Conservation (phyloP, 2,888 invertebrate genomes). For the Phlogophora meticulosa region DNA sequence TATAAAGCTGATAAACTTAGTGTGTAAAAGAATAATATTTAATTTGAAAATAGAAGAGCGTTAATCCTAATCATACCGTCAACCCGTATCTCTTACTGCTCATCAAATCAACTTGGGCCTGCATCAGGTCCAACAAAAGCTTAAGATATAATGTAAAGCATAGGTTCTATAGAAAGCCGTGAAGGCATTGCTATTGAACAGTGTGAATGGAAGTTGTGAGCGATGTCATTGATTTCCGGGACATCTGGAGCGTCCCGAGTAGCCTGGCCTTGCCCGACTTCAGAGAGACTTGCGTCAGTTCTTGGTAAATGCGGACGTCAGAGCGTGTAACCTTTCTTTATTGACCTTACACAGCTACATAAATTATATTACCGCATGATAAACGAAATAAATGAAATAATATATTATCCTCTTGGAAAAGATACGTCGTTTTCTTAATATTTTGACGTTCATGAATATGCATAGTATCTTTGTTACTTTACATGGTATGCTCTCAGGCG, state of each 20-base stretch:
- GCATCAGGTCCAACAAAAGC: conserved; percentile 22
- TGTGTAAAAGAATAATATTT: not conserved
- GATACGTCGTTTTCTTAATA: not conserved
- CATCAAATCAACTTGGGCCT: too few species aligned
- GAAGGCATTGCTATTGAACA: conserved; percentile 53
- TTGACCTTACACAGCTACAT: conserved; percentile 7
- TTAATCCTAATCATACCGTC: not conserved
- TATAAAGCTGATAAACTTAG: not conserved
- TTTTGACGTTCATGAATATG: not conserved
- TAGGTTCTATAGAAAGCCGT: not conserved
- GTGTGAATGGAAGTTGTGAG: conserved; percentile 54
- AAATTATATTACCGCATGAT: not conserved
- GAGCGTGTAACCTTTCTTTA: conserved; percentile 79
- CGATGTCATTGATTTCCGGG: conserved; percentile 78
- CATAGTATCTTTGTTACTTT: not conserved
- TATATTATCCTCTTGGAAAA: not conserved
- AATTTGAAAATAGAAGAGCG: not conserved
- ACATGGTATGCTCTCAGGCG: not conserved
- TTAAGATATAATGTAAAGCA: conserved; percentile 2
- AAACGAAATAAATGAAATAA: not conserved
- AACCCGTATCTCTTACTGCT: not conserved
- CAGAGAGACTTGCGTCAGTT: conserved; percentile 63
- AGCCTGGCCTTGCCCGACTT: conserved; percentile 81
- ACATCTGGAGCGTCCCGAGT: conserved; percentile 69
- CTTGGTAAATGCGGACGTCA: conserved; percentile 41